phyloP scores from a whole-genome alignment of 2,797 vertebrate genomes.

The Rhincodon typus region DNA sequence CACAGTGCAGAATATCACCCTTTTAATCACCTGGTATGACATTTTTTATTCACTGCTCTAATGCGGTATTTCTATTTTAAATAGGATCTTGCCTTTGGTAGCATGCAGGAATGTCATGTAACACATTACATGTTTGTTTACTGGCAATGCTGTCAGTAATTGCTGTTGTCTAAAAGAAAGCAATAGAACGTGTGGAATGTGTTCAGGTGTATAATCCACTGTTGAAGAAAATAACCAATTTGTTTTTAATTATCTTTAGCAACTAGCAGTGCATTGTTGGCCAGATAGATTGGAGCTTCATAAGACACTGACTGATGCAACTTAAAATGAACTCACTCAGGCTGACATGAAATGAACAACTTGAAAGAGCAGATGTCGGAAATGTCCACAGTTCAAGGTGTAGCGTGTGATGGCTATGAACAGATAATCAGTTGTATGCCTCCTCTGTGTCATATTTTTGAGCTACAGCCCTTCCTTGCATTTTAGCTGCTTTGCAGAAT shows the following conservation, averaged over 20 bases:
- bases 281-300: too few species aligned
- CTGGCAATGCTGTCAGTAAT: background rate
- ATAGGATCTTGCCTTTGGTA: background rate
- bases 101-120: background rate
- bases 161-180: background rate
- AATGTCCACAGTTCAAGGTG: background rate
- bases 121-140: background rate
- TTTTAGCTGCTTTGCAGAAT: background rate
- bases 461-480: background rate
- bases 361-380: background rate
- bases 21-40: background rate
- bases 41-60: background rate
- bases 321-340: slow-evolving; percentile 6
- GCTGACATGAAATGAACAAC: slow-evolving; percentile 2
- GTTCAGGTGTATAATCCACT: background rate
- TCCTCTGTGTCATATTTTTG: background rate
- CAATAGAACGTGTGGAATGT: background rate
- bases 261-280: background rate
- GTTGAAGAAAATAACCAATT: background rate
- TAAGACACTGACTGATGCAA: background rate
- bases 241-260: slow-evolving; percentile 13
- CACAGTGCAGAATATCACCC: background rate
- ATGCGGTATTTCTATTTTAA: background rate
- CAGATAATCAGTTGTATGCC: background rate
- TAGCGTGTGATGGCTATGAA: background rate